Evolutionary conservation across 2,888 invertebrate species (phyloP).

Genomic region (Galerucella nymphaeae): DNA sequence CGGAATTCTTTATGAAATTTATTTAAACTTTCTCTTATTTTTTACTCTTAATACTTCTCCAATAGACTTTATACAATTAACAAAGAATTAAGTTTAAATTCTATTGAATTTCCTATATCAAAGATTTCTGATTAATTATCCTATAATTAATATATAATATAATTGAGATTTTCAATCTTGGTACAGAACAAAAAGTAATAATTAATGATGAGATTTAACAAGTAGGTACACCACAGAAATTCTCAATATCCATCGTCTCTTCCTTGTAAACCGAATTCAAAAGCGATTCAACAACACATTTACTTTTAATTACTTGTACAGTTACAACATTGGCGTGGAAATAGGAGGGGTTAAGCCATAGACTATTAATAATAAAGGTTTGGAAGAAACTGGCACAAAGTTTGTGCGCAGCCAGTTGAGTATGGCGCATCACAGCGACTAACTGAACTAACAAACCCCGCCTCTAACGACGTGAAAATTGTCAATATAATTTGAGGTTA

Average conservation of each 20-base stretch:
- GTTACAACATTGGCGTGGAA: too few relatives aligned
- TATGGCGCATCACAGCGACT: too few relatives aligned
- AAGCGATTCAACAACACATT: too few relatives aligned
- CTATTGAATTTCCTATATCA: conserved; percentile 1
- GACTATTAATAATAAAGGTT: too few relatives aligned
- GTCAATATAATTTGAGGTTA: too few relatives aligned
- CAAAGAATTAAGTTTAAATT: not conserved
- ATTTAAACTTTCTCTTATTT: not conserved
- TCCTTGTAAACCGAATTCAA: not conserved
- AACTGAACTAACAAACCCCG: too few relatives aligned
- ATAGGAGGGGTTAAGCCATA: too few relatives aligned
- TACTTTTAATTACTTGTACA: too few relatives aligned
- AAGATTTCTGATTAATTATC: too few relatives aligned
- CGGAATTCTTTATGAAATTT: not conserved
- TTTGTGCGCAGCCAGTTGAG: too few relatives aligned
- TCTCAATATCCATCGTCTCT: not conserved
- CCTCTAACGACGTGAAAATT: too few relatives aligned
- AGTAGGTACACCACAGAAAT: not conserved
- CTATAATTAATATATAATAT: conserved; percentile 4
- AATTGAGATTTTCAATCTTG: conserved; percentile 3
- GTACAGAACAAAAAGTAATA: conserved; percentile 8
- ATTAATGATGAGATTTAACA: not conserved
- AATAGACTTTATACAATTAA: not conserved
- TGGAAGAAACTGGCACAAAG: too few relatives aligned
- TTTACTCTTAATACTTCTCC: not conserved